Evolutionary conservation across 2,888 invertebrate species (phyloP), one percentile per base, ranked within the genome.

Genomic region (Timema podura): DNA sequence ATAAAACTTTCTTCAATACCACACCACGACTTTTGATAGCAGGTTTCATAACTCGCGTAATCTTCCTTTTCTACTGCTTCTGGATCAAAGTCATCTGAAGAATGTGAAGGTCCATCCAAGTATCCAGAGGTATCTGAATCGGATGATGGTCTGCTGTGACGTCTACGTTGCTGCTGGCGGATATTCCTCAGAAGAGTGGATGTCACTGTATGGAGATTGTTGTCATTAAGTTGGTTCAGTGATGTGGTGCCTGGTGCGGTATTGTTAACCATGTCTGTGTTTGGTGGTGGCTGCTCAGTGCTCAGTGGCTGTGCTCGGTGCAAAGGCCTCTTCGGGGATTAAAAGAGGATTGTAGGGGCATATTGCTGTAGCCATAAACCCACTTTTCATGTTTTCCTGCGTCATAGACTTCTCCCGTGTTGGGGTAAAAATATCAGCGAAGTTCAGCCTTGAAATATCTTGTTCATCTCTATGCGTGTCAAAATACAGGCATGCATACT

Each of bases 281-380:
- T n/a, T 49, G 57, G 57, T 5, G 15, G 57, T 57, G 57, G 57
- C 8, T 13, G 13, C n/a, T 57, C 61, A 30, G 61, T 61, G 13
- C 57, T 57, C 61, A 30, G 61, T 61, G 10, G 61, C 61, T 61
- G 61, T 44, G 61, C 61, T 61, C 1, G 44, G 61, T 30, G 61
- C 61, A 61, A 61, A 61, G 9, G 30, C 61, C 44, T 61, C 61
- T 44, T 61, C 61, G 10, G 61, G 44, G 5, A 61, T 61, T 16
- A 61, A 1, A 9, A 57, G 10, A 16, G n/a, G 57, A 15, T 57
- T 57, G 57, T 5, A 57, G 5, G 57, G 57, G 3, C 9, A 57
- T 8, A 57, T 57, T n/a, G 16, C 57, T 57, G 57, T 57, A 5
- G 15, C 57, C 30, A 9, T 57, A 15, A 57, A 57, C 1, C 57